phyloP scores from a whole-genome alignment of 1,140 invertebrate genomes.

The Lordiphosa stackelbergi region DNA sequence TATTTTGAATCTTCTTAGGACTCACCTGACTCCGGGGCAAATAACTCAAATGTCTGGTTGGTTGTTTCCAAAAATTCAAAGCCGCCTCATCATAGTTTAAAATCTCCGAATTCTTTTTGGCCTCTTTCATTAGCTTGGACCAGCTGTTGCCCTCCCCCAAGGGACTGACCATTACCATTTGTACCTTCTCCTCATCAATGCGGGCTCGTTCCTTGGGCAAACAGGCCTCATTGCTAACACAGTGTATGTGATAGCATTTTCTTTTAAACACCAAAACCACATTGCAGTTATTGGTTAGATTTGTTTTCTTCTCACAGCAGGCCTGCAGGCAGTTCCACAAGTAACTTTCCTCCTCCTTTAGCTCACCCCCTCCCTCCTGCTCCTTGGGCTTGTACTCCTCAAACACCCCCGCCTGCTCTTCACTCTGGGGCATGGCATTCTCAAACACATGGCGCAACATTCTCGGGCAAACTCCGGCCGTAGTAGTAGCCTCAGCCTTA shows the following conservation, averaged over 20 bases:
- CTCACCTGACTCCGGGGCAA: conserved; percentile 39
- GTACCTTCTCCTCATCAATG: conserved; percentile 79
- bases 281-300: conserved; percentile 82
- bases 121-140: conserved; percentile 78
- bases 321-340: conserved; percentile 82
- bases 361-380: neutral
- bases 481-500: conserved; percentile 9
- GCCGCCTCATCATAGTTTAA: conserved; percentile 47
- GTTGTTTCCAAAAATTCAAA: conserved; percentile 71
- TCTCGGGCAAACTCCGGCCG: conserved; percentile 38
- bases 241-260: conserved; percentile 87
- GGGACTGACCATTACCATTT: conserved; percentile 87
- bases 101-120: conserved; percentile 46
- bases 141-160: conserved; percentile 77
- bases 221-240: conserved; percentile 84
- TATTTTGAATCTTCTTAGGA: neutral
- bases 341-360: conserved; percentile 54
- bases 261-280: conserved; percentile 86
- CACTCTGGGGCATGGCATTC: conserved; percentile 59
- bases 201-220: conserved; percentile 81
- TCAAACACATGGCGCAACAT: conserved; percentile 73
- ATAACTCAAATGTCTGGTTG: conserved; percentile 51
- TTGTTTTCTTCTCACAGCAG: conserved; percentile 81
- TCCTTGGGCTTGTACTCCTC: conserved; percentile 53
- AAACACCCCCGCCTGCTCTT: conserved; percentile 59